Evolutionary conservation across 2,888 invertebrate genomes (phyloP), one percentile per base, ranked within the genome.

Genomic region (Parthenolecanium corni): DNA sequence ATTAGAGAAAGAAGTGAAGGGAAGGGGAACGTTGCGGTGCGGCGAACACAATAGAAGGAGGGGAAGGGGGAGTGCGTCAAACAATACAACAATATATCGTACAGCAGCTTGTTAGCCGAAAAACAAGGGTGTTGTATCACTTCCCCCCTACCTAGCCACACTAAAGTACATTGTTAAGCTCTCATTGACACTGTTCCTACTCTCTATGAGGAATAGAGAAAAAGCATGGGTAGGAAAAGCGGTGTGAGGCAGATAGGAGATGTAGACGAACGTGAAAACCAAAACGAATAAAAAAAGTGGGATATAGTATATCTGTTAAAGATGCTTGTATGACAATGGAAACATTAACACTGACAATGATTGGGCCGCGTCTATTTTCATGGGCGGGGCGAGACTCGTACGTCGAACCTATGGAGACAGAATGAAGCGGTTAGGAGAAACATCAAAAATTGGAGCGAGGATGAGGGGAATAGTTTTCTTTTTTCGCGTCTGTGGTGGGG

Each of bases 291-390:
- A 31, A 40, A 31, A 49, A 61, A 61, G 61, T 31, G 61, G 61
- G 61, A 61, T 49, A 61, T n/a, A n/a, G n/a, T n/a, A n/a, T 61
- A 61, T 61, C 61, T 61, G 61, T 61, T 31, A 61, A 61, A 61
- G 61, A 61, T 61, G 61, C 61, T 61, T 61, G 61, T 61, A 61
- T 61, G 61, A 61, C 61, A 61, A 61, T 61, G 61, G 61, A 49
- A 61, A 61, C 61, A 61, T 61, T 49, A 61, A 61, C 61, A 61
- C 61, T 61, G 61, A 61, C 61, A 61, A 61, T 49, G 61, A 61
- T 61, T 61, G 61, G 61, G 47, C 61, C 61, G 61, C 61, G 61
- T 61, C 49, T 61, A 61, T 49, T 61, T 49, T 61, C 36, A 61
- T 31, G 36, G 61, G 61, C 61, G 61, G 61, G 49, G 61, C 61